Evolutionary conservation across 2,888 invertebrate species (phyloP), one percentile per base, ranked within the genome.

Genomic region (Salticus scenicus): DNA sequence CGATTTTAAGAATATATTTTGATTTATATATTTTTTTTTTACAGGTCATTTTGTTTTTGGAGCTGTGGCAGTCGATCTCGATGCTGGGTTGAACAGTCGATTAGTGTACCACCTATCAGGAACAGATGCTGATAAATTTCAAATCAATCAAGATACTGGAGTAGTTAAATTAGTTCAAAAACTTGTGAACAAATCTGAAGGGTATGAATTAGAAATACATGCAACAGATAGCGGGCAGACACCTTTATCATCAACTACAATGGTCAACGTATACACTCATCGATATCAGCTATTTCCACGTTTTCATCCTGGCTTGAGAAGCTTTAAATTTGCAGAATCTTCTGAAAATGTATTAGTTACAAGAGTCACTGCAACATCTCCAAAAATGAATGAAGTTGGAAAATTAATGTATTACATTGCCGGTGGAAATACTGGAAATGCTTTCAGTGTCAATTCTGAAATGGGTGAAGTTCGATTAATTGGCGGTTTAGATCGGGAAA

Each of bases 351-450:
- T 84, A 12, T 91, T 95, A 7, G 94, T 98, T 12, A 95, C 96
- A 0, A 94, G 94, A 89, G 92, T 97, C 73, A 93, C 93, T 76
- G 97, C 97, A 0, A 93, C 93, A 4, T 96, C 96, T 0, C 96
- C 96, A 0, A 96, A 97, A 90, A 94, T 94, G 87, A 95, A 95
- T 0, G 92, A 94, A 0, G 92, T 93, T 5, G 94, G 94, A 12
- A 93, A 94, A 89, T 92, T 97, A 82, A 73, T 64, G 86, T 98
- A 95, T 90, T 94, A 94, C 33, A 95, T 98, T 87, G 97, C 97
- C 12, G 98, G 98, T n/a, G 98, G 98, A 4, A 98, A 98, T 91
- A 94, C 96, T 1, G 96, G 96, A 0, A 95, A 96, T 89, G 95
- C 96, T n/a, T 93, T 97, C 63, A 93, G 93, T 90, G 94, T 97